phyloP scores from a whole-genome alignment of 1,140 invertebrate genomes.

The Mylabris phalerata region DNA sequence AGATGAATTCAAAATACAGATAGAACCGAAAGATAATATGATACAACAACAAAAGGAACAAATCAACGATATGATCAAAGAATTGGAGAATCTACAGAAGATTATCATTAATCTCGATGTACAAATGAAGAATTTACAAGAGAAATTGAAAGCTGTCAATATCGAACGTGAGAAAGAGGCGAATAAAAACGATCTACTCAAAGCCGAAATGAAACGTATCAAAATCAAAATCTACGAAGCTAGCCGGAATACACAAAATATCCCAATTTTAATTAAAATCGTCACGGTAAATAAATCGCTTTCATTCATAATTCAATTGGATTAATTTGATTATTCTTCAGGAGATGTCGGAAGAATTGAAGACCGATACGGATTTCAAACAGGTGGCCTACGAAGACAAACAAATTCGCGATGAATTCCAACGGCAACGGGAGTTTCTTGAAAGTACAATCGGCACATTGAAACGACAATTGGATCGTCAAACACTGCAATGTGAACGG shows the following conservation, averaged over 20 bases:
- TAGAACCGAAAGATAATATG: constrained; percentile 71
- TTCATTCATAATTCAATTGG: not conserved
- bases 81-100: constrained; percentile 60
- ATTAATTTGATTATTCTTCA: constrained; percentile 28
- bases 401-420: constrained; percentile 70
- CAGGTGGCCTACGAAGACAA: constrained; percentile 56
- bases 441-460: constrained; percentile 64
- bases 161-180: constrained; percentile 63
- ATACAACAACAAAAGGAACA: constrained; percentile 74
- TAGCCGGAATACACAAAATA: constrained; percentile 68
- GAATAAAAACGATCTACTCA: constrained; percentile 53
- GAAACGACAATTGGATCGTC: constrained; percentile 47
- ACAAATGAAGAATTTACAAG: constrained; percentile 63
- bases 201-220: constrained; percentile 64
- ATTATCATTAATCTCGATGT: constrained; percentile 51
- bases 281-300: constrained; percentile 51
- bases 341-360: constrained; percentile 68
- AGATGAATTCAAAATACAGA: constrained; percentile 74
- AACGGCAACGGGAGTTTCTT: constrained; percentile 69
- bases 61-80: constrained; percentile 67
- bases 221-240: constrained; percentile 71
- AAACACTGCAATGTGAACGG: not conserved
- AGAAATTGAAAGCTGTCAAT: constrained; percentile 65
- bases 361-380: constrained; percentile 57
- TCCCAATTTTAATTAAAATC: constrained; percentile 67